phyloP scores from a whole-genome alignment of 2,888 invertebrate genomes.

The Dynastes hyllus region DNA sequence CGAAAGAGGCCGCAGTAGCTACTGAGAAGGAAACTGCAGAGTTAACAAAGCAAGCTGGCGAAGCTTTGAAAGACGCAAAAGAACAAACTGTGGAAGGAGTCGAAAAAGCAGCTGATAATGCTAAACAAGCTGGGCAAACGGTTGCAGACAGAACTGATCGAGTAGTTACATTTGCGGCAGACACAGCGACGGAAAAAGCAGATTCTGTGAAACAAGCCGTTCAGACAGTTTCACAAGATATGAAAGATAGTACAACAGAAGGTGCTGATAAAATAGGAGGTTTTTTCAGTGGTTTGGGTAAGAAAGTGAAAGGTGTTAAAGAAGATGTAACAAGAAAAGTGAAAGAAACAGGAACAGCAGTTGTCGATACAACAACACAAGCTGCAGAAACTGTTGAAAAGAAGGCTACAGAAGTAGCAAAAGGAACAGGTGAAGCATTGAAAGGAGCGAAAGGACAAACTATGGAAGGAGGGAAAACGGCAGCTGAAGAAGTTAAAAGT shows the following conservation, averaged over 20 bases:
- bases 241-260: conserved; percentile 30
- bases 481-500: conserved; percentile 10
- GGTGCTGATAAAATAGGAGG: conserved; percentile 34
- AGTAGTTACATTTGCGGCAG: not conserved
- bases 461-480: not conserved
- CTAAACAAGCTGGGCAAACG: conserved; percentile 34
- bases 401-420: conserved; percentile 33
- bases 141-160: not conserved
- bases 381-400: too few species aligned
- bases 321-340: conserved; percentile 22
- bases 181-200: not conserved
- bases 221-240: not conserved
- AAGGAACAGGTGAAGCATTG: conserved; percentile 52
- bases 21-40: conserved; percentile 14
- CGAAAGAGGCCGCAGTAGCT: not conserved
- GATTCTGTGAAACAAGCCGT: not conserved
- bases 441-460: conserved; percentile 17
- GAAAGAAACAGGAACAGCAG: not conserved
- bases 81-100: conserved; percentile 39
- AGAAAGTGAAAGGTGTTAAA: conserved; percentile 53
- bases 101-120: not conserved
- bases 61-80: conserved; percentile 43
- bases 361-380: too few species aligned
- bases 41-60: conserved; percentile 41
- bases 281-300: conserved; percentile 29